Percentiles rank a stretch among this genome's conserved stretches.
Conservation (phyloP, 2,113 vertebrate genomes). For the Dasyprocta punctata region DNA sequence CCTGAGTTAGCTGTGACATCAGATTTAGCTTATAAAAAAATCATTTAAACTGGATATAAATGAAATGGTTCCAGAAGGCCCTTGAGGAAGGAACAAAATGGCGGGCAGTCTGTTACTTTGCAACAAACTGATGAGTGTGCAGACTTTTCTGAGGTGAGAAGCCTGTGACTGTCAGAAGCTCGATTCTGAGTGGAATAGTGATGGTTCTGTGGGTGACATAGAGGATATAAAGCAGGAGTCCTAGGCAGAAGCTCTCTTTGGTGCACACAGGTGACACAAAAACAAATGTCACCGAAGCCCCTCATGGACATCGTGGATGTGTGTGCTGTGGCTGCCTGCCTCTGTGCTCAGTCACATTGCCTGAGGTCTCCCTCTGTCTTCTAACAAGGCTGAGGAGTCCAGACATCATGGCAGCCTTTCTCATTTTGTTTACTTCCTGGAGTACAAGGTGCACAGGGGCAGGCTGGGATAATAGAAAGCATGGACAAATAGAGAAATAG, state of each 20-base stretch:
- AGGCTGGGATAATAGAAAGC: not conserved
- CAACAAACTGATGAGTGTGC: not conserved
- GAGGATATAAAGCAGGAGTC: not conserved
- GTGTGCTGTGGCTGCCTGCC: no score
- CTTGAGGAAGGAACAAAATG: not conserved
- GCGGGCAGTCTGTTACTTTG: not conserved
- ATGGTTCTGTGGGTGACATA: not conserved
- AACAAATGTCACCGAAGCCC: not conserved
- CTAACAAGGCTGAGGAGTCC: not conserved
- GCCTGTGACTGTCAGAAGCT: not conserved
- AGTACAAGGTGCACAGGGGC: not conserved
- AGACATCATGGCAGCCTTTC: no score
- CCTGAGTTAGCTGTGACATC: slow-evolving; percentile 1
- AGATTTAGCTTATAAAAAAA: slow-evolving; percentile 34
- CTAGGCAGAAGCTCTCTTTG: not conserved
- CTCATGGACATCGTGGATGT: not conserved
- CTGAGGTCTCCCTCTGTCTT: not conserved
- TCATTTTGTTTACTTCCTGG: not conserved
- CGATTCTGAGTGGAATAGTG: not conserved
- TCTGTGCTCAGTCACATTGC: not conserved
- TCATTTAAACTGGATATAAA: slow-evolving; percentile 34
- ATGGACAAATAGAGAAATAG: not conserved
- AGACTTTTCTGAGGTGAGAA: not conserved
- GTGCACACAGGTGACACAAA: not conserved
- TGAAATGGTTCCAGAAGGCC: not conserved